These are phyloP conservation scores for Drosophila prolongata DNA, from an alignment of 2,888 invertebrate species.

Conservation along the genomic window DNA sequence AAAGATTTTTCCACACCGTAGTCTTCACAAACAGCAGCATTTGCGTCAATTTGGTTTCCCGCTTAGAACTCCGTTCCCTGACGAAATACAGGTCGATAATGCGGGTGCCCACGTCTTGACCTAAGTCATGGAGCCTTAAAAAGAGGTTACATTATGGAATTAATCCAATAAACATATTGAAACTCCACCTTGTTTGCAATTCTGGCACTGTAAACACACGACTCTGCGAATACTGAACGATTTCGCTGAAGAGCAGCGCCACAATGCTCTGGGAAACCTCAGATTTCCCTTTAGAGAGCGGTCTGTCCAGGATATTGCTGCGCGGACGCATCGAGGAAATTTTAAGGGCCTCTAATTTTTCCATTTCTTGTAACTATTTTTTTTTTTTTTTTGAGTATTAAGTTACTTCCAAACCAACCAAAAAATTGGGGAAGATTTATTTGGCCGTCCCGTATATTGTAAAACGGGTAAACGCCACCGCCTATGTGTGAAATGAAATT, in stretches of 20 bases:
- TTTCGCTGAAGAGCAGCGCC: slow-evolving; percentile 98
- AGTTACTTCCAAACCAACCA: too few relatives aligned
- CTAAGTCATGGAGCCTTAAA: slow-evolving; percentile 95
- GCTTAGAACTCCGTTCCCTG: slow-evolving; percentile 95
- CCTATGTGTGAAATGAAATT: too few relatives aligned
- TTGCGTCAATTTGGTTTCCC: slow-evolving; percentile 97
- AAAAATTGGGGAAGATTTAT: too few relatives aligned
- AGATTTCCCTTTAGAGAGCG: slow-evolving; percentile 95
- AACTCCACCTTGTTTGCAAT: slow-evolving; percentile 93
- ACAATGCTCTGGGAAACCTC: slow-evolving; percentile 97
- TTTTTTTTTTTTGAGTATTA: too few relatives aligned
- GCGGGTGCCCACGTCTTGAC: slow-evolving; percentile 97
- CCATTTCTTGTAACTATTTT: slow-evolving; percentile 71
- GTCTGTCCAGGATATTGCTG: slow-evolving; percentile 92
- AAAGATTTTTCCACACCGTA: slow-evolving; percentile 98
- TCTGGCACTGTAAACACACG: slow-evolving; percentile 97
- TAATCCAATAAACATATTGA: neutral
- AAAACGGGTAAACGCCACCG: too few relatives aligned
- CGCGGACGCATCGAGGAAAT: slow-evolving; percentile 83
- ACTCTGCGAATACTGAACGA: slow-evolving; percentile 99
- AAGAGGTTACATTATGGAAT: too few relatives aligned
- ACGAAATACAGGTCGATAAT: slow-evolving; percentile 97
- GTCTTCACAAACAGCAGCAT: slow-evolving; percentile 98
- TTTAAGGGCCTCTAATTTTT: slow-evolving; percentile 83
- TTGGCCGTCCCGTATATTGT: too few relatives aligned